Evolutionary conservation across 2,113 vertebrate species (phyloP), one percentile per base, ranked within the genome.

Genomic region (Cercopithecus mona): DNA sequence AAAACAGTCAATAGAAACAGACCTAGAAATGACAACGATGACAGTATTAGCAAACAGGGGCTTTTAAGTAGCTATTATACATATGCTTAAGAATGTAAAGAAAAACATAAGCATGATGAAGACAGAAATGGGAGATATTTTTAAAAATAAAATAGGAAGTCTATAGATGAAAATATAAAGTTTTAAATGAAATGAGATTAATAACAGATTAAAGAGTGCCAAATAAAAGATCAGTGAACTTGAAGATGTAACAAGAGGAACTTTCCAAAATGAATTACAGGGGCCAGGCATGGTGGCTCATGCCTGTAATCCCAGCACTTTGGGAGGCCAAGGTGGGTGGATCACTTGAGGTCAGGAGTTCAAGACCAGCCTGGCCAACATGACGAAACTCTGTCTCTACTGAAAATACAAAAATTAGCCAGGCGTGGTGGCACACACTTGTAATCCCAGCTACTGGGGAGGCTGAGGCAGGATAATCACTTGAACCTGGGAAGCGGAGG

Each of bases 191-290:
- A 85, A 87, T 93, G 16, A 6, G 6, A 75, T 68, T 64, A 88
- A 93, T 6, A 80, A 79, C 35, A 93, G 20, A 82, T 75, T 59
- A 80, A 25, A 88, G 45, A 59, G 13, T 25, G 64, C 45, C 75
- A 32, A 95, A 90, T 83, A 73, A 73, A 85, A 86, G 30, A 80
- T 52, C 57, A 92, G 27, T 84, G 52, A 94, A 75, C 50, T 85
- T 85, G 45, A 96, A 89, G 30, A 72, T 20, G 35, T 59, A 72
- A 23, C 18, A 78, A 76, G 32, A 87, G 6, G 73, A 81, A 96
- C 6, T 70, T 64, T 70, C 25, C 25, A 55, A 86, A 90, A 70
- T 32, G 22, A 95, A 57, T 79, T 70, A 48, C 1, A 81, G 55
- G 43, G 61, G 27, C 27, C 27, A 64, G 27, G 12, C 5, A 6